Conservation (phyloP, 2,797 vertebrate species). For the Typhlichthys eigenmanni region DNA sequence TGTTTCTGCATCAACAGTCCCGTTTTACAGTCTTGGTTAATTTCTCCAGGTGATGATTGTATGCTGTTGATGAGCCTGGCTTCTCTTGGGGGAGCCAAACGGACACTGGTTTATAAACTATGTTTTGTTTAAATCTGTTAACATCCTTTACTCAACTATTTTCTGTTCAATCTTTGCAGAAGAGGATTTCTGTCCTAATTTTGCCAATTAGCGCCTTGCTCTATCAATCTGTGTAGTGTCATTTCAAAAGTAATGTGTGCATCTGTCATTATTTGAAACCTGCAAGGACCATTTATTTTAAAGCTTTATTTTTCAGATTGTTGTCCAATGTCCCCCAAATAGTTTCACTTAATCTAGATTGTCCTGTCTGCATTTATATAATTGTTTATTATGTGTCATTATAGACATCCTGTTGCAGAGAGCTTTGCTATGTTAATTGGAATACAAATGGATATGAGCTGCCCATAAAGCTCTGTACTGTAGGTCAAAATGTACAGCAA, state of each 20-base stretch:
- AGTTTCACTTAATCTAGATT: background rate
- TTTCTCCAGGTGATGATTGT: conserved; percentile 25
- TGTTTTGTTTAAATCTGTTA: conserved; percentile 22
- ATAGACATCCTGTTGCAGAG: conserved; percentile 13
- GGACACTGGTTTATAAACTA: conserved; percentile 17
- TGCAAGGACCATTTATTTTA: background rate
- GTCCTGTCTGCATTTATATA: background rate
- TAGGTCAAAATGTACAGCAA: conserved; percentile 21
- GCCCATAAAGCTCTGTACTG: conserved; percentile 16
- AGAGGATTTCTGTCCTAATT: conserved; percentile 29
- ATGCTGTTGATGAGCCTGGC: conserved; percentile 24
- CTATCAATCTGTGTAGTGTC: conserved; percentile 32
- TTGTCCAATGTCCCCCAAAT: conserved; percentile 7
- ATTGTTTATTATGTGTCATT: conserved; percentile 21
- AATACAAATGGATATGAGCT: conserved; percentile 13
- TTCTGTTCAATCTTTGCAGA: conserved; percentile 22
- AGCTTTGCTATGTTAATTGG: conserved; percentile 24
- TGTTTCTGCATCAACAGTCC: conserved; percentile 19
- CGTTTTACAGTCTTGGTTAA: background rate
- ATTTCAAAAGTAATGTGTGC: conserved; percentile 25
- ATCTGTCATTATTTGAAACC: conserved; percentile 15
- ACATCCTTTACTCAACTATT: background rate
- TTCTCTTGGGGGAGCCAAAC: conserved; percentile 16
- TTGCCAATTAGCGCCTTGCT: conserved; percentile 56
- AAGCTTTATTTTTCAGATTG: conserved; percentile 16